Percentiles rank a stretch among this genome's conserved stretches.
Conservation (phyloP, 2,797 vertebrate genomes). For the Lateolabrax maculatus region DNA sequence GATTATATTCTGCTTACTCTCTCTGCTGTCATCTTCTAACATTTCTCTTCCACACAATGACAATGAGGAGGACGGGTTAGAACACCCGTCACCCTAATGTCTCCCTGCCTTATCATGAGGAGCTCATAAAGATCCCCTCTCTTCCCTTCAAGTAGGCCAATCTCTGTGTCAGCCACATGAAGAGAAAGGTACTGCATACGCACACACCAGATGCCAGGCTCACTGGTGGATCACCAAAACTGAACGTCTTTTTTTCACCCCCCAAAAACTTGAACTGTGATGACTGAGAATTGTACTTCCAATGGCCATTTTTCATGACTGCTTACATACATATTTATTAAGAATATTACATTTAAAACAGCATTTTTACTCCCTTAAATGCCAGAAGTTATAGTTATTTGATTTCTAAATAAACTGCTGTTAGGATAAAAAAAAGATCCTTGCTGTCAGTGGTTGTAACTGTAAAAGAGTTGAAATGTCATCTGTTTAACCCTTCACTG, state of each 20-base stretch:
- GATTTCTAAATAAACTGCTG: constrained; percentile 41
- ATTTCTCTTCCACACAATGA: constrained; percentile 77
- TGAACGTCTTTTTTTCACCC: constrained; percentile 27
- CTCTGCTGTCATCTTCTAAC: constrained; percentile 72
- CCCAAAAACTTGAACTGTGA: constrained; percentile 27
- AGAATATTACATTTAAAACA: constrained; percentile 46
- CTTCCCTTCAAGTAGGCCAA: constrained; percentile 70
- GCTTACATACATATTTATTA: constrained; percentile 67
- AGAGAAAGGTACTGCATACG: constrained; percentile 23
- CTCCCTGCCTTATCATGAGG: constrained; percentile 71
- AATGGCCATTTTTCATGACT: constrained; percentile 33
- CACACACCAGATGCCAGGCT: constrained; percentile 19
- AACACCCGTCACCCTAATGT: constrained; percentile 79
- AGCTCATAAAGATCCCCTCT: constrained; percentile 73
- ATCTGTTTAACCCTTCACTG: constrained; percentile 26
- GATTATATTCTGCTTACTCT: constrained; percentile 72
- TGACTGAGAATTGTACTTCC: constrained; percentile 25
- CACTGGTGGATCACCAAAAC: constrained; percentile 30
- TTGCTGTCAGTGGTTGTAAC: neutral
- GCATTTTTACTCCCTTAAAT: constrained; percentile 57
- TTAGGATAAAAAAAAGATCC: constrained; percentile 14
- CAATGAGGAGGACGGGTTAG: constrained; percentile 71
- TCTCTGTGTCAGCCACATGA: constrained; percentile 60
- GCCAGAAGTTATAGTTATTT: constrained; percentile 35
- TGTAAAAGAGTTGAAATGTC: constrained; percentile 42